Evolutionary conservation across 1,140 invertebrate species (phyloP).

Genomic region (Drosophila sucinea): DNA sequence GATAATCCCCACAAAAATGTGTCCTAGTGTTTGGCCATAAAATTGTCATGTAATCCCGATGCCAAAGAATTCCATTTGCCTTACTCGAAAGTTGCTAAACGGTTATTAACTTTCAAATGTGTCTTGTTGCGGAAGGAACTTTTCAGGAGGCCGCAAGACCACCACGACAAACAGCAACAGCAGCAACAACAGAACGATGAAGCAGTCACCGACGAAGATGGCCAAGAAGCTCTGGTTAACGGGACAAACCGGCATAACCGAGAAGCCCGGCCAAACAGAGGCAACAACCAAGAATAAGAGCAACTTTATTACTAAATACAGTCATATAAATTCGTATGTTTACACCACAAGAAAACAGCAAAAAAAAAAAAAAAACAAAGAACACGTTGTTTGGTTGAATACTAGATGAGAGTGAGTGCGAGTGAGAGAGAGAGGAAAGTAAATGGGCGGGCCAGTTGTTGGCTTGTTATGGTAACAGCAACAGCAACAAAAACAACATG

Average conservation of each 20-base stretch:
- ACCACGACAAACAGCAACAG: not conserved
- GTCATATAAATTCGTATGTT: conserved; percentile 73
- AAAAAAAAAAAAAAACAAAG: conserved; percentile 32
- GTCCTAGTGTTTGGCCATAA: conserved; percentile 40
- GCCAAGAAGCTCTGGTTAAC: conserved; percentile 2
- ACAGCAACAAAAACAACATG: conserved; percentile 33
- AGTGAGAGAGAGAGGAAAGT: not conserved
- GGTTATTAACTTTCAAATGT: conserved; percentile 78
- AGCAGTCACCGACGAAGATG: conserved; percentile 22
- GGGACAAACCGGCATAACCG: conserved; percentile 9
- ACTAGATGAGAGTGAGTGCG: not conserved
- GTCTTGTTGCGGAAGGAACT: conserved; percentile 33
- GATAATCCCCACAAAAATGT: conserved; percentile 43
- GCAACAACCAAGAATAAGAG: conserved; percentile 39
- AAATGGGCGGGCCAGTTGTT: conserved; percentile 11
- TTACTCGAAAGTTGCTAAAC: conserved; percentile 65
- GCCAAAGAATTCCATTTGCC: conserved; percentile 35
- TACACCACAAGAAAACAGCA: conserved; percentile 43
- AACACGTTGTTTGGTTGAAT: conserved; percentile 17
- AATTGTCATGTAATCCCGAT: conserved; percentile 40
- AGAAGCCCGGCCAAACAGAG: conserved; percentile 13
- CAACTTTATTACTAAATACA: conserved; percentile 73
- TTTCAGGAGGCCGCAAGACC: conserved; percentile 19
- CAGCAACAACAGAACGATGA: not conserved
- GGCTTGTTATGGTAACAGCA: conserved; percentile 49